Evolutionary conservation across 1,140 invertebrate genomes (phyloP), one percentile per base, ranked within the genome.

Genomic region (Hyphantria cunea): DNA sequence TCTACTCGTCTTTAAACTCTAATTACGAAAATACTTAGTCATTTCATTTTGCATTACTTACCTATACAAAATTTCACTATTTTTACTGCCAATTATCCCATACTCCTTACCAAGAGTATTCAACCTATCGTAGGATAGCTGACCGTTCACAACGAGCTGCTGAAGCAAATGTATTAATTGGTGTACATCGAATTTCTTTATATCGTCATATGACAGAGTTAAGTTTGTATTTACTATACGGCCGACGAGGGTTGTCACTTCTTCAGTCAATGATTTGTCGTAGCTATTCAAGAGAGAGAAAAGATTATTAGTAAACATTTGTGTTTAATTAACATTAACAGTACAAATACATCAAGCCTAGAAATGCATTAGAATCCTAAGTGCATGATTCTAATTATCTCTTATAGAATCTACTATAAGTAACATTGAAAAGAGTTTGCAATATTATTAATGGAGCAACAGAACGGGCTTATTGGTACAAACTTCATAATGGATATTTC

Each of bases 21-120:
- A 39, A 7, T 39, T 39, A 45, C n/a, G 5, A 8, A 45, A 14
- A 45, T n/a, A n/a, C n/a, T n/a, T n/a, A n/a, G n/a, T n/a, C 14
- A n/a, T 25, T 45, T 6, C 7, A 10, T n/a, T n/a, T n/a, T n/a
- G n/a, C n/a, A n/a, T n/a, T n/a, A 25, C 45, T 10, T 96, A 97
- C 52, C 95, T 93, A 80, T 92, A 98, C 55, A 94, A 94, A 54
- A 98, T 95, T 92, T 98, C 97, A 5, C 93, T 91, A 86, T 98
- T 98, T 64, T 93, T 93, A 7, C 92, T 91, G 0, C 74, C 76
- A 64, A 93, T 92, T 33, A 98, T 91, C 17, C 93, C 89, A 82
- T 98, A 98, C 0, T 92, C 76, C 8, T 92, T 78, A 41, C 96
- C 93, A 72, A 98, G 90, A 5, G 79, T 76, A 55, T 93, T 76